Percentiles rank a stretch among this genome's conserved stretches.
Conservation (phyloP, 2,113 vertebrate genomes). For the Gnathochromis pfefferi region DNA sequence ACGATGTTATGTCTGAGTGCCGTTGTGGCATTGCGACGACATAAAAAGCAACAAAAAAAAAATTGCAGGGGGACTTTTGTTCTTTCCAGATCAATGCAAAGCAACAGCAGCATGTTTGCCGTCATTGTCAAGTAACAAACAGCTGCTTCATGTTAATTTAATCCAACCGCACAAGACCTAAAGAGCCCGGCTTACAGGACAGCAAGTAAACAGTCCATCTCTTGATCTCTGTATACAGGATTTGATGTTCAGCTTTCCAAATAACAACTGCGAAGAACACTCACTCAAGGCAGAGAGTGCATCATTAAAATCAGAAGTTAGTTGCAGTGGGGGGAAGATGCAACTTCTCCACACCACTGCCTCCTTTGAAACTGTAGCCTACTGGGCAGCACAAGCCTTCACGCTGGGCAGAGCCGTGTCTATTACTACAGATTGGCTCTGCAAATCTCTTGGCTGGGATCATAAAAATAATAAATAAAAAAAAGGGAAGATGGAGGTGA, state of each 20-base stretch:
- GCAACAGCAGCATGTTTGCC: background rate
- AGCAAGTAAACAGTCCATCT: background rate
- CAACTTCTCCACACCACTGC: constrained; percentile 20
- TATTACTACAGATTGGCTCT: constrained; percentile 31
- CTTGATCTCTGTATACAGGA: background rate
- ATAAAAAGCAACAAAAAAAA: background rate
- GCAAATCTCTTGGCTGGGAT: constrained; percentile 26
- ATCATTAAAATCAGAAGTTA: constrained; percentile 51
- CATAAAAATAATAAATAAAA: background rate
- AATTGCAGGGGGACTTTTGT: background rate
- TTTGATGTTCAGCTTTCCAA: constrained; percentile 11
- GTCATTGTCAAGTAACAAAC: background rate
- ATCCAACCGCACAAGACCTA: background rate
- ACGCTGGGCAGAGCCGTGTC: constrained; percentile 25
- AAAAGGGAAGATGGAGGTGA: background rate
- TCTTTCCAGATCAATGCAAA: background rate
- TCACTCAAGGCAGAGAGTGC: constrained; percentile 8
- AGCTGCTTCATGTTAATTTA: background rate
- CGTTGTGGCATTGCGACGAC: background rate
- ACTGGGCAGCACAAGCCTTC: constrained; percentile 29
- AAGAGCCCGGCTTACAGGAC: background rate
- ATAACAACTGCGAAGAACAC: background rate
- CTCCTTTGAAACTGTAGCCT: constrained; percentile 35
- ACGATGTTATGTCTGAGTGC: background rate
- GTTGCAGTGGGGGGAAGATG: background rate